Base-by-base conservation (phyloP, 2,797 vertebrate genomes). In the Melanotaenia boesemani region DNA sequence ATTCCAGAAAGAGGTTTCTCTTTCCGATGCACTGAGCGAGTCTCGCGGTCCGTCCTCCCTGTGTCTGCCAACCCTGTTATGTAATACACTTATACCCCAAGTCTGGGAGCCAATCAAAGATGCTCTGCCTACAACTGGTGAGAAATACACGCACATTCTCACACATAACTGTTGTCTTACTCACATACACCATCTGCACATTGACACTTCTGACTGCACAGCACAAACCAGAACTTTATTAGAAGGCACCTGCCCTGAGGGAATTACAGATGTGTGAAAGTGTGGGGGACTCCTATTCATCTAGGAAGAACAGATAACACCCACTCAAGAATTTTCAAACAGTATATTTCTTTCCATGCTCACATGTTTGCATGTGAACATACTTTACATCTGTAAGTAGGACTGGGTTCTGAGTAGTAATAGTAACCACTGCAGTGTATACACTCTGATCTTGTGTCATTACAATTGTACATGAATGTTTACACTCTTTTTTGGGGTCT, bases 1-100 rank as follows among this genome's bases (percentile, higher is more conserved):
- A 86, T 89, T 89, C 91, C 91, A 90, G 82, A 90, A 89, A 90
- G 87, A 92, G 85, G 85, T 87, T 92, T 72, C 84, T 92, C 80
- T 91, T 80, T 88, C 89, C 83, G 79, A 91, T 77, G 89, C 91
- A 87, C 89, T n/a, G 74, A 88, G 88, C 67, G 82, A 90, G 88
- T 92, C 87, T 92, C 88, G 64, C 90, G 60, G 77, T 92, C 85
- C 77, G 84, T 91, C 89, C 91, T 92, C 90, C 91, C 89, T 78
- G 89, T 92, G 91, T 93, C 94, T 95, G 91, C 91, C 90, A 93
- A 87, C 88, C 86, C 81, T 82, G 89, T 94, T 95, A 95, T 93
- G 94, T 93, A 95, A 94, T 88, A 91, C 89, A 93, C 91, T 93
- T 93, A 93, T 92, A 90, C 88, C 91, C 88, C 5, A 83, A 92